phyloP scores from a whole-genome alignment of 2,113 vertebrate species.

The Oreochromis tanganicae region DNA sequence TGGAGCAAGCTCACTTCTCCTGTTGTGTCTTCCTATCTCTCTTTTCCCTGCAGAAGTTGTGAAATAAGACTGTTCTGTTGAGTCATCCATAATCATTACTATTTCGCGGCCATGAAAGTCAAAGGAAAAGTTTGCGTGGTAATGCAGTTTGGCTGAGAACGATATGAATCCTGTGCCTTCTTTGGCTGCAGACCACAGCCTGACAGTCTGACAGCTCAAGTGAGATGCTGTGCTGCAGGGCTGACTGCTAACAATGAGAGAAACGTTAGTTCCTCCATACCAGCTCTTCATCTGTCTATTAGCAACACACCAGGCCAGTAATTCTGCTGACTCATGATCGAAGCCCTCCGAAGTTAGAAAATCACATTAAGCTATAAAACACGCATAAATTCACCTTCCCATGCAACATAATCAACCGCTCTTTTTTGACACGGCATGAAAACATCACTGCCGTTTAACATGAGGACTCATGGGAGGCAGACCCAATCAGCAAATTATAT shows the following conservation, averaged over 20 bases:
- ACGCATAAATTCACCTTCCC: background rate
- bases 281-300: background rate
- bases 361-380: background rate
- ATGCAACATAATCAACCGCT: background rate
- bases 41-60: background rate
- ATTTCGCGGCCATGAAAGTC: background rate
- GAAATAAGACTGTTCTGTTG: background rate
- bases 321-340: background rate
- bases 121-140: background rate
- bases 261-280: background rate
- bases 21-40: background rate
- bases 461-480: background rate
- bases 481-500: slow-evolving; percentile 15
- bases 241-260: background rate
- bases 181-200: background rate
- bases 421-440: background rate
- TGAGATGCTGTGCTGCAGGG: background rate
- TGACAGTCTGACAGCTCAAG: background rate
- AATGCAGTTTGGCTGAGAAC: background rate
- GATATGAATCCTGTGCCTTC: background rate
- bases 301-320: background rate
- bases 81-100: background rate
- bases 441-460: background rate
- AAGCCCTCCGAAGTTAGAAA: background rate
- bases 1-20: background rate